These are phyloP conservation scores for Flexamia atlantica DNA, from an alignment of 2,888 invertebrate species.

Conservation along the genomic window DNA sequence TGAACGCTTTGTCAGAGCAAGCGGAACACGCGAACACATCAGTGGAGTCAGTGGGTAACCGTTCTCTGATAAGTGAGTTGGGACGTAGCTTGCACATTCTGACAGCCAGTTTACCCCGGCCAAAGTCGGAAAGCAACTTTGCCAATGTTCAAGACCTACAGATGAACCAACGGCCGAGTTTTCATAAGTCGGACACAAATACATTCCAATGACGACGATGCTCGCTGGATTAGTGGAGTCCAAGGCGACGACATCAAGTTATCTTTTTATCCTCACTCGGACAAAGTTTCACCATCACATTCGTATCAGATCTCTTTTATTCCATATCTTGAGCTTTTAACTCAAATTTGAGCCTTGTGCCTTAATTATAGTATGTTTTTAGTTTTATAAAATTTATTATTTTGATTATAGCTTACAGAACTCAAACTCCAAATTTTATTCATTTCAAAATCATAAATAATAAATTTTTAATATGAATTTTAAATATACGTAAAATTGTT, in stretches of 20 bases:
- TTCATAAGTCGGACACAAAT: conserved; percentile 88
- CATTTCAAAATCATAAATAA: no score
- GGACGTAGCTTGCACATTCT: conserved; percentile 84
- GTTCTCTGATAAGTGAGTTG: conserved; percentile 77
- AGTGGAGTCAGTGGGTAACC: conserved; percentile 81
- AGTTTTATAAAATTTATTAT: no score
- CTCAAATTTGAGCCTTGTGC: conserved; percentile 2
- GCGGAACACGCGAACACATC: conserved; percentile 90
- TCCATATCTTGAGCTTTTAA: neutral
- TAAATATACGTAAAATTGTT: no score
- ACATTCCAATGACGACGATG: conserved; percentile 85
- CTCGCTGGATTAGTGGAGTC: conserved; percentile 72
- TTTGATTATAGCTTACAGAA: no score
- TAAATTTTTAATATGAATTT: no score
- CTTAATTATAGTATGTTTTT: no score
- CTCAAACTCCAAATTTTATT: no score
- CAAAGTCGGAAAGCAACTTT: conserved; percentile 92
- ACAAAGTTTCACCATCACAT: conserved; percentile 43
- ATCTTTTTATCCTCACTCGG: conserved; percentile 49
- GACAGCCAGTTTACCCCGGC: conserved; percentile 82
- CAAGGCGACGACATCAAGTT: conserved; percentile 49
- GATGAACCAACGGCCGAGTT: conserved; percentile 75
- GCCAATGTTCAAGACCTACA: conserved; percentile 75
- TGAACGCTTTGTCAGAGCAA: conserved; percentile 94
- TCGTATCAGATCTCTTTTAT: conserved; percentile 16